A percentile compares a stretch with the other conserved stretches of the same genome.
Evolutionary conservation across 2,888 invertebrate genomes (phyloP).

Genomic region (Zygaena filipendulae): DNA sequence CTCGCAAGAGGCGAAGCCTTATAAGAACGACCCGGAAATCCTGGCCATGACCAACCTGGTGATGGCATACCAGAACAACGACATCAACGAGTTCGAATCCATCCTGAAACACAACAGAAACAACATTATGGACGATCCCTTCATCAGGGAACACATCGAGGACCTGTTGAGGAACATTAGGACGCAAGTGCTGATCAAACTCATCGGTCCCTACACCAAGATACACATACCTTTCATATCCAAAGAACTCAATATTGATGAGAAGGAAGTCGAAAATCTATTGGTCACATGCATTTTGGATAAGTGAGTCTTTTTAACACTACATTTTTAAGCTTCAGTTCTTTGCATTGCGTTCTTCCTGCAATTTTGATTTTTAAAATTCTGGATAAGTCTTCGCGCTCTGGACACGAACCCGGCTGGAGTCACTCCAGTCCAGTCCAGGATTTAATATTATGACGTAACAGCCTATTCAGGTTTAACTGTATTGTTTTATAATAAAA

Average conservation of each 20-base stretch:
- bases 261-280: constrained; percentile 94
- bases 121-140: constrained; percentile 99
- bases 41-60: constrained; percentile 99
- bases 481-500: too few relatives aligned
- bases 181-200: constrained; percentile 95
- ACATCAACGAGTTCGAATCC: constrained; percentile 97
- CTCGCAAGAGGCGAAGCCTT: constrained; percentile 99
- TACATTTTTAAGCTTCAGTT: too few relatives aligned
- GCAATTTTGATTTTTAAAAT: too few relatives aligned
- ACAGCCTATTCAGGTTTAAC: too few relatives aligned
- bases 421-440: too few relatives aligned
- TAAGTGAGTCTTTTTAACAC: constrained; percentile 73
- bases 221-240: constrained; percentile 99
- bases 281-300: constrained; percentile 98
- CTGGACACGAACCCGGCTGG: too few relatives aligned
- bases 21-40: constrained; percentile 99
- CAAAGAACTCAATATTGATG: constrained; percentile 92
- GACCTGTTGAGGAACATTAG: constrained; percentile 95
- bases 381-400: too few relatives aligned
- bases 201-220: constrained; percentile 97
- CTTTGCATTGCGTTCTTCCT: too few relatives aligned
- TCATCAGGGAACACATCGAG: constrained; percentile 98
- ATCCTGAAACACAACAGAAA: constrained; percentile 90
- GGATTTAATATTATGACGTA: too few relatives aligned
- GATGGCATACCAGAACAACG: constrained; percentile 96